phyloP scores from a whole-genome alignment of 2,797 vertebrate species.

The Pipistrellus nathusii region DNA sequence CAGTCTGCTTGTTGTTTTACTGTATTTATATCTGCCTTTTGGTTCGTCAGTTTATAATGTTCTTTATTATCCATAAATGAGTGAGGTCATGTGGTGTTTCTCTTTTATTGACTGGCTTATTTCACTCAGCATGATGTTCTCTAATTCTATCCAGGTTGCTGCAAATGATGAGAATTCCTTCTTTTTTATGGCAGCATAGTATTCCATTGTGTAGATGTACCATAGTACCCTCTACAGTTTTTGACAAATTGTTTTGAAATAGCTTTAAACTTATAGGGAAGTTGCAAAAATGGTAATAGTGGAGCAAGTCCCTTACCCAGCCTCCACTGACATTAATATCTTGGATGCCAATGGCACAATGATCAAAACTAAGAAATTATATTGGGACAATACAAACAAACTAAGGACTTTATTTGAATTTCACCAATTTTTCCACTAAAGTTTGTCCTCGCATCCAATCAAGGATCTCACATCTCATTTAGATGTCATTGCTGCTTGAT shows the following conservation, averaged over 20 bases:
- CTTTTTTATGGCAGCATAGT: too few relatives aligned
- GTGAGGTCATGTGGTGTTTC: too few relatives aligned
- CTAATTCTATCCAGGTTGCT: too few relatives aligned
- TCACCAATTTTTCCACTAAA: neutral
- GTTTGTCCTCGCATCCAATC: neutral
- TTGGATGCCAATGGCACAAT: neutral
- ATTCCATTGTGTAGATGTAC: too few relatives aligned
- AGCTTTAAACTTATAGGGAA: neutral
- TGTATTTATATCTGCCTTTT: too few relatives aligned
- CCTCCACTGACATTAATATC: neutral
- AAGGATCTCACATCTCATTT: neutral
- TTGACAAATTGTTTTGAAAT: neutral
- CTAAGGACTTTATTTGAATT: neutral
- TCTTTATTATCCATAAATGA: too few relatives aligned
- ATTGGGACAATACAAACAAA: neutral
- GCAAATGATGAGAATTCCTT: too few relatives aligned
- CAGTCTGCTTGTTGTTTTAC: too few relatives aligned
- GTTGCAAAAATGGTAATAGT: neutral
- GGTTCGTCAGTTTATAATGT: too few relatives aligned
- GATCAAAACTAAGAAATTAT: neutral
- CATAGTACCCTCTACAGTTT: neutral
- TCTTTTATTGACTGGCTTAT: too few relatives aligned
- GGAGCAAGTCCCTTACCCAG: neutral
- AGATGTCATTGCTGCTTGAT: neutral
- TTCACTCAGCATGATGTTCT: too few relatives aligned